Evolutionary conservation across 1,140 invertebrate genomes (phyloP), one percentile per base, ranked within the genome.

Genomic region (fruit fly (Drosophila melanogaster)): DNA sequence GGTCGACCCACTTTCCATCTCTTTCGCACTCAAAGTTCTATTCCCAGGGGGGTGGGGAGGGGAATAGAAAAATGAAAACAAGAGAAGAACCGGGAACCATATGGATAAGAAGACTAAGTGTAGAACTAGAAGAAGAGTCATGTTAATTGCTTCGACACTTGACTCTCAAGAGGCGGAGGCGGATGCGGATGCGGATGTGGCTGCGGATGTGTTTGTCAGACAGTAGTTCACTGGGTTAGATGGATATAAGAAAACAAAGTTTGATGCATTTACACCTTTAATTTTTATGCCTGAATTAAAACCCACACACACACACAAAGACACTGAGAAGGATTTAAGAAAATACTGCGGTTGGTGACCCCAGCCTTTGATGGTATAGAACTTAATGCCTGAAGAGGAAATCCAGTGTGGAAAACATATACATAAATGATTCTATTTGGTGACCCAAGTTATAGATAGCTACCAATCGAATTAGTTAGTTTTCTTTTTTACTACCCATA

Each of bases 71-170:
- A 51, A 53, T 26, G 30, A 26, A 54, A 41, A 69, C 12, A 24
- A 26, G 24, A 66, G 33, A 30, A 40, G 33, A 67, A 37, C 47
- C 30, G 12, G 14, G 22, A 19, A 47, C 26, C 47, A 17, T 50
- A 50, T 26, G 43, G 40, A 24, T 33, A 37, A 64, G 61, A 14
- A 30, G 30, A 43, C 41, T 22, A 11, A 47, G 12, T 12, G 12
- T 12, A 50, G 17, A 43, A 43, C 10, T 15, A n/a, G 38, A 26
- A n/a, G 33, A 47, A 67, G 73, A 81, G 79, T 81, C 79, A 81
- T 55, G 79, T 83, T 83, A 83, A 83, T 83, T 83, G 79, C 75
- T 81, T 83, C 79, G 79, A 81, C 79, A 81, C 60, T 61, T 70
- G 79, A 78, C 79, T 76, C 60, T 66, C 54, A 67, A 77, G 73